A percentile compares a stretch with the other conserved stretches of the same genome.
Evolutionary conservation across 2,113 vertebrate species (phyloP).

Genomic region (Origma solitaria): DNA sequence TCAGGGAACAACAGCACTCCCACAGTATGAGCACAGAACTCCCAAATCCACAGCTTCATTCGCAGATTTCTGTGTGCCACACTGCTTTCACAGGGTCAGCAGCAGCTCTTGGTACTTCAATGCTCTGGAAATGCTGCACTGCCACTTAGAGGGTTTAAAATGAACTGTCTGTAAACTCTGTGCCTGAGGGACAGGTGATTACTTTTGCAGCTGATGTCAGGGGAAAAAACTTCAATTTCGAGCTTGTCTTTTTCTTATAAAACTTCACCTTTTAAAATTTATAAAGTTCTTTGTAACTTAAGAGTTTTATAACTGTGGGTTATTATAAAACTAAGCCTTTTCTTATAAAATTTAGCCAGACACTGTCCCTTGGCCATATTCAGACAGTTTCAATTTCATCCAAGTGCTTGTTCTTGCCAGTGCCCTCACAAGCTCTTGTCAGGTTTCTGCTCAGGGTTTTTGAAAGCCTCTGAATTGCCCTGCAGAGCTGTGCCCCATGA

Average conservation of each 20-base stretch:
- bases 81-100: background rate
- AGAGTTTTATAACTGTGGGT: background rate
- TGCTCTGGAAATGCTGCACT: background rate
- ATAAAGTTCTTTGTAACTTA: background rate
- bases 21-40: background rate
- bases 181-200: background rate
- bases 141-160: background rate
- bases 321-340: background rate
- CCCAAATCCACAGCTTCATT: background rate
- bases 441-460: background rate
- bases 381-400: background rate
- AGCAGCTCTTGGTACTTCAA: background rate
- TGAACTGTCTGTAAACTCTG: background rate
- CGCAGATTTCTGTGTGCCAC: background rate
- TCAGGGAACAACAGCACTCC: background rate
- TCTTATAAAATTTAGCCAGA: background rate
- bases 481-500: background rate
- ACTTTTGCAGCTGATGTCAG: background rate
- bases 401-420: background rate
- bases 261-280: background rate
- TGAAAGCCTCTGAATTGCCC: background rate
- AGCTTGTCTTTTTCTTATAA: background rate
- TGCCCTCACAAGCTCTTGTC: background rate
- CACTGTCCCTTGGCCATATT: background rate
- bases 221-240: background rate